Evolutionary conservation across 1,140 invertebrate genomes (phyloP), one percentile per base, ranked within the genome.

Genomic region (Neuroterus valhalla): DNA sequence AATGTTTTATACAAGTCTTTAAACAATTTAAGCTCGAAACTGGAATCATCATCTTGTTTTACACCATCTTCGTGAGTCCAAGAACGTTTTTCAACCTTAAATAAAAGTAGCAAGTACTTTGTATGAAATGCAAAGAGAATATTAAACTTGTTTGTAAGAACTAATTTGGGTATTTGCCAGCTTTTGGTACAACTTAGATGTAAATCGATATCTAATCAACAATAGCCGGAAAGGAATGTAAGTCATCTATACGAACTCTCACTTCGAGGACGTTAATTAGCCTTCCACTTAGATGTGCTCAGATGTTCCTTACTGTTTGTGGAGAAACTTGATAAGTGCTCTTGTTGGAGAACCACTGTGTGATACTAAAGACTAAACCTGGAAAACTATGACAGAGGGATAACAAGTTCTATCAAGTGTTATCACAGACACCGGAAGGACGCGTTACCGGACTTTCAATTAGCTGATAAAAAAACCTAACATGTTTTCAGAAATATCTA

Each of bases 251-350:
- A 31, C 55, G 31, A 62, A 26, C 26, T 26, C 14, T 62, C 55
- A 15, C 31, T 62, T 62, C 55, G 55, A 62, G 55, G 31, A 62
- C 55, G 55, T 62, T 62, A 62, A 62, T 62, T 62, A 62, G 55
- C 31, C 55, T 62, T 62, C 55, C 55, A 26, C 52, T 50, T 8
- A 38, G 31, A 38, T 38, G 31, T 38, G 31, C 48, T 38, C 12
- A 62, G 55, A 26, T 62, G 55, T 38, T 62, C 55, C 55, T n/a
- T 23, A 62, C 10, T 62, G 55, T 62, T 62, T 31, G 55, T 62
- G 12, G 55, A 62, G 55, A 31, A 62, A 62, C 26, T 62, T 62
- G 26, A 62, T 62, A 62, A 62, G 55, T 31, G 55, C 31, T 62
- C 21, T 15, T 62, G 23, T n/a, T 62, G 23, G 55, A 62, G 55